phyloP scores from a whole-genome alignment of 2,113 vertebrate species.

The Gymnogyps californianus region DNA sequence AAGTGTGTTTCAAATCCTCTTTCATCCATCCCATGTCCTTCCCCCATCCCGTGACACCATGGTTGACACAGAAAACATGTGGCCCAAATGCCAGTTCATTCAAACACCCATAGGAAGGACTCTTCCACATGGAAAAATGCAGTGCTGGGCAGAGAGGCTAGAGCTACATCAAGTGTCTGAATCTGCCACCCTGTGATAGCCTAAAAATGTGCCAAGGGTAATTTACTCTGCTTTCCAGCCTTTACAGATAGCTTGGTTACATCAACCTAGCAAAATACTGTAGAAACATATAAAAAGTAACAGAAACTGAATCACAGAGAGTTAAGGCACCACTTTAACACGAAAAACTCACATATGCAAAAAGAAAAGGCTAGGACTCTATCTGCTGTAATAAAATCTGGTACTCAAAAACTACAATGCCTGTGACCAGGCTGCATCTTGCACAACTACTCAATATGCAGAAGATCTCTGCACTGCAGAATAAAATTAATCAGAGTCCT shows the following conservation, averaged over 20 bases:
- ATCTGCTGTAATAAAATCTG: background rate
- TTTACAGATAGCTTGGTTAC: background rate
- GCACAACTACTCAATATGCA: slow-evolving; percentile 62
- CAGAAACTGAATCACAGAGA: background rate
- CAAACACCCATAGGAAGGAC: background rate
- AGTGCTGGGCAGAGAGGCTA: background rate
- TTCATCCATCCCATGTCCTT: background rate
- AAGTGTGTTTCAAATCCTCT: background rate
- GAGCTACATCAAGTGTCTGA: background rate
- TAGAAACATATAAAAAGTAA: background rate
- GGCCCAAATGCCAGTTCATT: background rate
- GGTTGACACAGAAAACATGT: background rate
- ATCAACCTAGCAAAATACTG: background rate
- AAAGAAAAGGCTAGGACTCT: background rate
- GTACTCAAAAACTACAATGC: background rate
- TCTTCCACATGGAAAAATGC: background rate
- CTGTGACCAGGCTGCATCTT: slow-evolving; percentile 20
- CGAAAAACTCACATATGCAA: background rate
- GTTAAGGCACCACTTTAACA: background rate
- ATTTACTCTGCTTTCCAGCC: background rate
- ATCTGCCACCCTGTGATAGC: background rate
- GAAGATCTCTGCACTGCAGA: slow-evolving; percentile 59
- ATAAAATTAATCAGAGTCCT: slow-evolving; percentile 50
- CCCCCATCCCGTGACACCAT: rapidly evolving
- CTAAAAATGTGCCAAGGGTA: background rate